Percentiles rank a stretch among this genome's conserved stretches.
These are phyloP conservation scores for Ptyas mucosa DNA, from an alignment of 2,113 vertebrate genomes.

Conservation along the genomic window DNA sequence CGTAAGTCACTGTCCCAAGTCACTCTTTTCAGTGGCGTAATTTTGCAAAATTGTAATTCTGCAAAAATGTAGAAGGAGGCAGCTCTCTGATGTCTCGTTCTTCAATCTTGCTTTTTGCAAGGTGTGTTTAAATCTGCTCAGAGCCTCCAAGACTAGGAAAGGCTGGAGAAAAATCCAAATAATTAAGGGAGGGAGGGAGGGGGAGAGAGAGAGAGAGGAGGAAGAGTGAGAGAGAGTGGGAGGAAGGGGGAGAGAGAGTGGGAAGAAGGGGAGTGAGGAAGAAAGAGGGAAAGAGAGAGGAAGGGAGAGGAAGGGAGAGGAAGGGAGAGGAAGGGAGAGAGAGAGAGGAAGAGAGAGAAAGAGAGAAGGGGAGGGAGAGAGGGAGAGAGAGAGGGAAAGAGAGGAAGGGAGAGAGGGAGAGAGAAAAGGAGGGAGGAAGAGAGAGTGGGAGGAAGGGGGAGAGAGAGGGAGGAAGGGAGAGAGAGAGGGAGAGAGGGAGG, in stretches of 20 bases:
- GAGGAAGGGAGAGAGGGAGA: rapidly evolving
- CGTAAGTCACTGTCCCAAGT: no score
- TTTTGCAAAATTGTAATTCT: neutral
- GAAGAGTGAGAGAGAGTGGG: neutral
- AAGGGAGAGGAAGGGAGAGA: no score
- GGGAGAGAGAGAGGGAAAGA: no score
- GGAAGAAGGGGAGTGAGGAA: no score
- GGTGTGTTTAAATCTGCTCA: neutral
- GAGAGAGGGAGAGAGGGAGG: neutral
- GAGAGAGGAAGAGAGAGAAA: no score
- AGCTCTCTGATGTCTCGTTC: neutral
- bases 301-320: no score
- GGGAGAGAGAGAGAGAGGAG: no score
- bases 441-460: no score
- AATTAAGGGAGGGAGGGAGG: neutral
- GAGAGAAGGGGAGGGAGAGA: rapidly evolving
- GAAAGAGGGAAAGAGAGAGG: no score
- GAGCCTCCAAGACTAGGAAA: neutral
- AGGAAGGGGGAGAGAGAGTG: rapidly evolving
- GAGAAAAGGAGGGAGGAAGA: no score
- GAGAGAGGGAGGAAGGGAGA: no score
- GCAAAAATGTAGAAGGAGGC: neutral
- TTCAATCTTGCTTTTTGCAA: neutral
- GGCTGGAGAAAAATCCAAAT: neutral
- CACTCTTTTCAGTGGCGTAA: no score